phyloP scores from a whole-genome alignment of 2,113 vertebrate species.

The Catharus minimus region DNA sequence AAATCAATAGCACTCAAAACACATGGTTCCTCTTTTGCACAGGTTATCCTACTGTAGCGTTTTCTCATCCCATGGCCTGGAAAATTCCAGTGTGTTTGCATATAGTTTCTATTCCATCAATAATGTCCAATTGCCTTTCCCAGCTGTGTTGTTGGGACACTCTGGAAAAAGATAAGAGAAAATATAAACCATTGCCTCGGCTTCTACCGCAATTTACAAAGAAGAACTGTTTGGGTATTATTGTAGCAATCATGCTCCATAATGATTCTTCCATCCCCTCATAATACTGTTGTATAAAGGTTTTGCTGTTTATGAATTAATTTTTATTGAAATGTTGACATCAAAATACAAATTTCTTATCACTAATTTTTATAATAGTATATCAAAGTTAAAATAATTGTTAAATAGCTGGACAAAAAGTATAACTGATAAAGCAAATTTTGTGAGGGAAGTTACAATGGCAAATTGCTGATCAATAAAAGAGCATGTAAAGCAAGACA shows the following conservation, averaged over 20 bases:
- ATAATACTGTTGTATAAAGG: background rate
- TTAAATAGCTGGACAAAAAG: background rate
- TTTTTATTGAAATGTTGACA: background rate
- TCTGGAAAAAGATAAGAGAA: background rate
- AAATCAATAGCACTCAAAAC: constrained; percentile 15
- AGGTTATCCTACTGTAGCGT: background rate
- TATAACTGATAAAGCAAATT: background rate
- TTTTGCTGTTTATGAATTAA: background rate
- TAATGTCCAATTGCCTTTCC: background rate
- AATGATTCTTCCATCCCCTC: background rate
- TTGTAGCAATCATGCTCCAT: background rate
- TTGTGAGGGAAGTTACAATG: background rate
- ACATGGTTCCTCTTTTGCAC: background rate
- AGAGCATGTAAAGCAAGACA: background rate
- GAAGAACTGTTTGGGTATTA: background rate
- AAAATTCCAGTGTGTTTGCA: background rate
- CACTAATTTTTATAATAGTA: background rate
- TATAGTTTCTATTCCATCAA: background rate
- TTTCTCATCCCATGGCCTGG: background rate
- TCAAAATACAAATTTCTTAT: background rate
- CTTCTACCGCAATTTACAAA: background rate
- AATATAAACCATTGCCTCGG: background rate
- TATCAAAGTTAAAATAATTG: background rate
- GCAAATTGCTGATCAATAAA: background rate
- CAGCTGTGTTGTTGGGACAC: background rate